Evolutionary conservation across 2,888 invertebrate species (phyloP), one percentile per base, ranked within the genome.

Genomic region (Hymenopus coronatus): DNA sequence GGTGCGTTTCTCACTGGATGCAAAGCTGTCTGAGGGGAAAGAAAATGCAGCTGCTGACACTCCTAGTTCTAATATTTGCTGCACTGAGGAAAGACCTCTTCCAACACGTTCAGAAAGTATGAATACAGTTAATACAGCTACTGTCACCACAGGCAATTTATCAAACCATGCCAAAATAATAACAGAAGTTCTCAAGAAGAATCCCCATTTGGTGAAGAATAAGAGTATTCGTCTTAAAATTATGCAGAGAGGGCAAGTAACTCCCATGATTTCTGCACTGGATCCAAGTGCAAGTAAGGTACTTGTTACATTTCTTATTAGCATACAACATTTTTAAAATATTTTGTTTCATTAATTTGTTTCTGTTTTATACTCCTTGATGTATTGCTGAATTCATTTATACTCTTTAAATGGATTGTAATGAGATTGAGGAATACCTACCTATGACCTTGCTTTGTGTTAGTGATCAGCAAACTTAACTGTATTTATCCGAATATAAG

Each of bases 221-320:
- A 97, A 97, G 92, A 98, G 97, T 92, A 97, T 98, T 70, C 96
- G 97, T 92, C 93, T 98, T 27, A 98, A 97, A 93, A 97, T 98
- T 90, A 95, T 97, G 93, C 96, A 90, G 89, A 83, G 90, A 88
- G 88, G 46, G 90, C 90, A 84, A 90, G 82, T 28, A 82, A 54
- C 40, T 30, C 30, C 46, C 8, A 81, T 84, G 85, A 82, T 90
- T 87, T 87, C 88, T 90, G 88, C 88, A 90, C 90, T 85, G 89
- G 88, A 88, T 82, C 82, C 82, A 82, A 82, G 82, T 87, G 82
- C 87, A 82, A 87, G 82, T 33, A 87, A 87, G 87, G 87, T 87
- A 87, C 12, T 83, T 28, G 28, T 28, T n/a, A 12, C 14, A 83
- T 15, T 70, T 70, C 20, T 6, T 70, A 20, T 70, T 25, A 70